Percentiles rank a stretch among this genome's conserved stretches.
Conservation (phyloP, 2,888 invertebrate genomes). For the Brassicogethes aeneus region DNA sequence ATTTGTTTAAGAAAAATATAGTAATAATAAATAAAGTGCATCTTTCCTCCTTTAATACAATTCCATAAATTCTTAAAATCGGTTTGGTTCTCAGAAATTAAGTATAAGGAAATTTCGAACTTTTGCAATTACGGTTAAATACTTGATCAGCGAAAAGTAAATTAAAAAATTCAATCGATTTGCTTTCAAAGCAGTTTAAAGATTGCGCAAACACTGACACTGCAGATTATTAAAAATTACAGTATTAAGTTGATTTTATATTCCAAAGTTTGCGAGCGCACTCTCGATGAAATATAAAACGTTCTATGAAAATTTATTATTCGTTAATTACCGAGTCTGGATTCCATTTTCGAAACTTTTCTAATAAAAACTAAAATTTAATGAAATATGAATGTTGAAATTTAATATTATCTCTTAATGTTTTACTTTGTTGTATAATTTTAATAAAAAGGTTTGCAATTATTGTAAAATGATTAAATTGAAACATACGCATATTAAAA, state of each 20-base stretch:
- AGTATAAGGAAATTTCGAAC: slow-evolving; percentile 3
- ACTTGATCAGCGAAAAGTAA: slow-evolving; percentile 7
- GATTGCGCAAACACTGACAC: not conserved
- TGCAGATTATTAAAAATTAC: not conserved
- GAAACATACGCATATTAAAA: too few relatives aligned
- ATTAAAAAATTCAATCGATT: slow-evolving; percentile 6
- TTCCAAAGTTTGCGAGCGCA: not conserved
- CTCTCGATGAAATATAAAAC: not conserved
- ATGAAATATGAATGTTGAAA: too few relatives aligned
- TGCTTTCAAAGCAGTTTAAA: not conserved
- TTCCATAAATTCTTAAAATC: slow-evolving; percentile 1
- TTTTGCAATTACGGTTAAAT: slow-evolving; percentile 9
- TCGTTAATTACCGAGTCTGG: too few relatives aligned
- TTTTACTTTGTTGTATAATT: too few relatives aligned
- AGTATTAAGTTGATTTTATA: not conserved
- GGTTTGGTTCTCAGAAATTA: not conserved
- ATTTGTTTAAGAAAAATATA: too few relatives aligned
- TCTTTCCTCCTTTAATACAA: too few relatives aligned
- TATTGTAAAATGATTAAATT: too few relatives aligned
- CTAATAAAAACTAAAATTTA: too few relatives aligned
- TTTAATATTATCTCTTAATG: too few relatives aligned
- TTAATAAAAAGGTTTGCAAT: too few relatives aligned
- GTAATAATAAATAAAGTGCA: too few relatives aligned
- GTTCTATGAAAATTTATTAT: not conserved
- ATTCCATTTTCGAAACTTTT: too few relatives aligned